Conservation (phyloP, 2,888 invertebrate genomes). For the Nysson spinosus region DNA sequence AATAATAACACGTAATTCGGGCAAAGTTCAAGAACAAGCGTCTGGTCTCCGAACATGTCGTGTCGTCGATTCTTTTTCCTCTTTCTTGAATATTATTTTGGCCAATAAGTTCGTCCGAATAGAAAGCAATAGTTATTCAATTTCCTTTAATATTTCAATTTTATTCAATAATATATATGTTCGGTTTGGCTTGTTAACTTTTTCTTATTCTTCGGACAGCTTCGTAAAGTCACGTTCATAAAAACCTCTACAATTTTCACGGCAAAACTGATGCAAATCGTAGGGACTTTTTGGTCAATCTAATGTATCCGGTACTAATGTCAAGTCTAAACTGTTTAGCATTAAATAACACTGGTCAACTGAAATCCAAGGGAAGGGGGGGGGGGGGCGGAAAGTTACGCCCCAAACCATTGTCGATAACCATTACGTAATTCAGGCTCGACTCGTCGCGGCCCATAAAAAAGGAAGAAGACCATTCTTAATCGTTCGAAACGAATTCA, state of each 20-base stretch:
- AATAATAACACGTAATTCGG: constrained; percentile 29
- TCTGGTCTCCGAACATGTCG: constrained; percentile 4
- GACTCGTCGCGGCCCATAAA: constrained; percentile 1
- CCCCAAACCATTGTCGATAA: constrained; percentile 28
- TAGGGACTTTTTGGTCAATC: constrained; percentile 23
- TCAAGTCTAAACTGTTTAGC: constrained; percentile 20
- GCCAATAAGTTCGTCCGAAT: no score
- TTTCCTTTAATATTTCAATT: no score
- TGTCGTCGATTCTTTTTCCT: constrained; percentile 7
- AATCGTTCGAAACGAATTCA: no score
- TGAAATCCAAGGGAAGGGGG: no score
- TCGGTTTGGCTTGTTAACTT: no score
- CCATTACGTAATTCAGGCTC: constrained; percentile 29
- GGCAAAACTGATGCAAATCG: no score
- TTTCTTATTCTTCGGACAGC: no score
- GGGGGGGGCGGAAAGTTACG: constrained; percentile 13
- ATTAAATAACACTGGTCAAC: constrained; percentile 13
- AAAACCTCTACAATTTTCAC: no score
- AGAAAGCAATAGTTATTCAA: no score
- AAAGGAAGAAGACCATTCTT: neutral
- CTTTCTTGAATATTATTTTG: no score
- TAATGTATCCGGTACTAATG: constrained; percentile 24
- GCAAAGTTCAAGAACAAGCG: constrained; percentile 38
- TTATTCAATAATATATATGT: no score
- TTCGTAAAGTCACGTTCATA: no score